Evolutionary conservation across 2,888 invertebrate species (phyloP), one percentile per base, ranked within the genome.

Genomic region (Elysia crispata): DNA sequence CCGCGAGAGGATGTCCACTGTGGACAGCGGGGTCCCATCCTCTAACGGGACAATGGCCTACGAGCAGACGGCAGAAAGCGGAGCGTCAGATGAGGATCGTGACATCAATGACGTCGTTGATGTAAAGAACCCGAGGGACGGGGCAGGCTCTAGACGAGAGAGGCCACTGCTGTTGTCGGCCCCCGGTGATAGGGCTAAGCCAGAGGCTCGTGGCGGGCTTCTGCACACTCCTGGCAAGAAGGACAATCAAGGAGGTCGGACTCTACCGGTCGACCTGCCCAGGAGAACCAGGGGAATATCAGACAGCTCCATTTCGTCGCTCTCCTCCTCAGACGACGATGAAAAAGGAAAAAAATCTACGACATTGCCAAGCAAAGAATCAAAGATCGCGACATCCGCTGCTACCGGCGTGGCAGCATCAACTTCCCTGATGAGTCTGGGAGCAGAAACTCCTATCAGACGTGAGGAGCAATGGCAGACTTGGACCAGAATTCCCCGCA

Each of bases 381-480:
- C 60, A 5, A 60, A 18, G 60, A 60, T 8, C 15, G 11, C 3
- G 11, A 11, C 41, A 41, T 41, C 41, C 11, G 41, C 41, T 41
- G 41, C 41, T 11, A 3, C 41, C 3, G 41, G 75, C 3, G 75
- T 74, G 13, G 79, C 79, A 0, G 75, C 69, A 20, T 67, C 79
- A 1, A 75, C 72, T 15, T 75, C 75, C n/a, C 64, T 75, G n/a
- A 30, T 79, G 8, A 75, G 79, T 20, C 79, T 75, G 23, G 79
- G 79, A 23, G 79, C 74, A 23, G 67, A 74, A 5, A 74, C 79
- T 20, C 75, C 79, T 0, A 75, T 67, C 1, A 74, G 75, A 13
- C 23, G 80, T 25, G 80, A 80, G 18, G 80, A 76, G 23, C 76
- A 76, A 70, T 80, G 80, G 80, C 76, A 76, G 15, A 80, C 80